Base-by-base conservation (phyloP, 2,113 vertebrate species). In the Maccullochella peelii region DNA sequence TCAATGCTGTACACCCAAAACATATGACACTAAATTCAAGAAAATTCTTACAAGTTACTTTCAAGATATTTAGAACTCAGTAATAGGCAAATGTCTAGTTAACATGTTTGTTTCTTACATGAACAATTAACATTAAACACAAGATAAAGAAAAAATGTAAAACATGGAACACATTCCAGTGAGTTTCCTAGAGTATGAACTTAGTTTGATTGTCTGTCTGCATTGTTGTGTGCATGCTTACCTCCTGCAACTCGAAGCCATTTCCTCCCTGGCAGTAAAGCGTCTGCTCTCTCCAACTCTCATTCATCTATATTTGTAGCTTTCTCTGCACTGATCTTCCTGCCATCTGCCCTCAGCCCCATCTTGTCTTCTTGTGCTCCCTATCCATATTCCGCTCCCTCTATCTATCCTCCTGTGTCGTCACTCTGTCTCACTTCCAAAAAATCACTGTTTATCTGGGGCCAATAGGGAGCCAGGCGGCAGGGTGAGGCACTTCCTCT, bases 401-500 rank as follows among this genome's bases (percentile, higher is more conserved):
- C 82, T 93, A 66, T 94, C 91, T 93, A 88, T 86, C 84, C 78
- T 88, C 62, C 73, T 57, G 73, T 44, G 40, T 79, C 59, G 23
- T 54, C 52, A 15, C 25, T 76, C 42, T 50, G 50, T 55, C n/a
- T 77, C 71, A 62, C 47, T 38, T 79, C 84, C 80, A 59, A 38
- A 44, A 92, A 94, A 95, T 94, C 94, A 88, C 71, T 89, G 88
- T 90, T 89, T 50, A 89, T 89, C 83, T 27, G 36, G 78, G 79
- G 81, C 95, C 94, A 94, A 94, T 94, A 44, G 87, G 87, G 91
- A 91, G 90, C 63, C 68, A 88, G 88, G 86, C 74, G 33, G 86
- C 86, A 87, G 95, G 95, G 95, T 87, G 95, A 95, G 94, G 94
- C 94, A 94, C 94, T 95, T 96, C 95, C 95, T 95, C 80, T 95